Evolutionary conservation across 2,888 invertebrate species (phyloP).

Genomic region (Anarsia innoxiella): DNA sequence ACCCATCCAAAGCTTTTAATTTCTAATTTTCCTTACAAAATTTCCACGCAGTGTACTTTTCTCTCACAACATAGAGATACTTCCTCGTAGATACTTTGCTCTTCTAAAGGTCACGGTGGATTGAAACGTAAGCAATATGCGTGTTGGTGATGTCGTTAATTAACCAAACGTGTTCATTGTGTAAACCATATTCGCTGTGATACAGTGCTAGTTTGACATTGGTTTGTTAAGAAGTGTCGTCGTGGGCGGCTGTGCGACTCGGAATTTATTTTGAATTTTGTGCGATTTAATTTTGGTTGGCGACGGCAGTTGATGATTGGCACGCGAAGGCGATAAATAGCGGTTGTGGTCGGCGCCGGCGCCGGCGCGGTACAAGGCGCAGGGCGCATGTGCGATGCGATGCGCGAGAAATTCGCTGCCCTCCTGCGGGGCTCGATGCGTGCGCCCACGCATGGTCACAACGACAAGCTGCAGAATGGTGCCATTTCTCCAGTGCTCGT

Average conservation of each 20-base stretch:
- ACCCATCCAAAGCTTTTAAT: too few species aligned
- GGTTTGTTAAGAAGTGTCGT: slow-evolving; percentile 24
- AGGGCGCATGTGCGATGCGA: slow-evolving; percentile 61
- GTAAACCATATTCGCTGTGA: slow-evolving; percentile 20
- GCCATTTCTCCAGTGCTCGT: slow-evolving; percentile 49
- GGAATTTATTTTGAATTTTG: slow-evolving; percentile 32
- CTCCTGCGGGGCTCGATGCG: slow-evolving; percentile 53
- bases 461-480: slow-evolving; percentile 55
- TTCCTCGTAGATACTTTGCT: too few species aligned
- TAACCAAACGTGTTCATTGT: slow-evolving; percentile 16
- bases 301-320: slow-evolving; percentile 17
- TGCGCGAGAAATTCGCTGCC: slow-evolving; percentile 64
- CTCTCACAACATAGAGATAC: too few species aligned
- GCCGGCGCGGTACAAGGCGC: slow-evolving; percentile 34
- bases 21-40: too few species aligned
- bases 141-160: slow-evolving; percentile 3
- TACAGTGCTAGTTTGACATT: slow-evolving; percentile 27
- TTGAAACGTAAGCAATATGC: slow-evolving; percentile 16
- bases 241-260: slow-evolving; percentile 26
- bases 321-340: slow-evolving; percentile 21
- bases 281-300: slow-evolving; percentile 24
- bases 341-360: slow-evolving; percentile 35
- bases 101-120: slow-evolving; percentile 10
- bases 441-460: slow-evolving; percentile 40
- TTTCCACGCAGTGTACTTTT: too few species aligned